These are phyloP conservation scores for Neostethus bicornis DNA, from an alignment of 2,797 vertebrate species.

Conservation along the genomic window DNA sequence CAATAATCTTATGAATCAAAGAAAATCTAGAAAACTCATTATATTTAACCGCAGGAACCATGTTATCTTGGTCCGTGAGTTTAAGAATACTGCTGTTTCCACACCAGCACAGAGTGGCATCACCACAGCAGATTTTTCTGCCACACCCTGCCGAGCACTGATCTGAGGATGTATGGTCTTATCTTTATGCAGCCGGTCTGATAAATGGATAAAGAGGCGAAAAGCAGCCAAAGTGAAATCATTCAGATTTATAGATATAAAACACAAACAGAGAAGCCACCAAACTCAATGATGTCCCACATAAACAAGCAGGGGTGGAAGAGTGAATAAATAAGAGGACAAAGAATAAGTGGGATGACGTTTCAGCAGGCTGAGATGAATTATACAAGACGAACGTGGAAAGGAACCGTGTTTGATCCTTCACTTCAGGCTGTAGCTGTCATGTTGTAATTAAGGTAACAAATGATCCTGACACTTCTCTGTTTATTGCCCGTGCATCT, in stretches of 20 bases:
- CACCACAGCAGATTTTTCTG: constrained; percentile 13
- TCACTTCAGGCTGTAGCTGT: constrained; percentile 53
- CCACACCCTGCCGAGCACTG: constrained; percentile 38
- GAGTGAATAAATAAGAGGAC: constrained; percentile 25
- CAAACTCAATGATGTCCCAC: constrained; percentile 27
- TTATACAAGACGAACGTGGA: constrained; percentile 55
- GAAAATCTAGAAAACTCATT: constrained; percentile 45
- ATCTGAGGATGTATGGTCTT: constrained; percentile 45
- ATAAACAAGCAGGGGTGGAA: constrained; percentile 43
- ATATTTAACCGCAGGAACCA: constrained; percentile 46
- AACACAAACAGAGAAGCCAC: constrained; percentile 8
- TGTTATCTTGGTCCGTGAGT: constrained; percentile 43
- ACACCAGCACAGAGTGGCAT: constrained; percentile 36
- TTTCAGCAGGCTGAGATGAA: constrained; percentile 49
- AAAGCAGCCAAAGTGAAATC: constrained; percentile 20
- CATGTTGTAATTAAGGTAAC: constrained; percentile 59
- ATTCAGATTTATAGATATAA: constrained; percentile 18
- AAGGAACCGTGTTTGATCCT: constrained; percentile 57
- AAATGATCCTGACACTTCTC: constrained; percentile 51
- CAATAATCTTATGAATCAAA: constrained; percentile 31
- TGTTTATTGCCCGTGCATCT: constrained; percentile 35
- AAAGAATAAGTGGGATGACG: constrained; percentile 24
- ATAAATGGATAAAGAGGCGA: constrained; percentile 25
- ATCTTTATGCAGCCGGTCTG: constrained; percentile 33
- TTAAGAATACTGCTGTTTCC: constrained; percentile 40